Conservation (phyloP, 2,113 vertebrate species). For the Melanocharis versteri region DNA sequence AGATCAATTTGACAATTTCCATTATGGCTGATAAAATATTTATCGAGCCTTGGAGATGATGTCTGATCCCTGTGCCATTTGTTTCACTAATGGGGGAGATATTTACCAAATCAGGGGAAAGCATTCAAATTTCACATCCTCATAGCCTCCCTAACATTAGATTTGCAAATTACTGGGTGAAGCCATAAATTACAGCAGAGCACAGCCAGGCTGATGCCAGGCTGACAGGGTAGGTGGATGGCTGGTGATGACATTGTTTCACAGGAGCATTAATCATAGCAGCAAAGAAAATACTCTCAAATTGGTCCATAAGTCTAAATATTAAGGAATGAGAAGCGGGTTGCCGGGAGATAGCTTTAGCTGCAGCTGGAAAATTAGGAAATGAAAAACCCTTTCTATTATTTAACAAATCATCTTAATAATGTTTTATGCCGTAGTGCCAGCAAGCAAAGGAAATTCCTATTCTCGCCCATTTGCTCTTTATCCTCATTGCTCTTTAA, state of each 20-base stretch:
- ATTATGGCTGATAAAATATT: slow-evolving; percentile 99
- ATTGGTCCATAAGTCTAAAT: slow-evolving; percentile 89
- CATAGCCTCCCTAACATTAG: slow-evolving; percentile 83
- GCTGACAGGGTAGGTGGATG: slow-evolving; percentile 82
- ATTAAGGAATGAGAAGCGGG: slow-evolving; percentile 74
- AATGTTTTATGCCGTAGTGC: slow-evolving; percentile 40
- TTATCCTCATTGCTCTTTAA: slow-evolving; percentile 18
- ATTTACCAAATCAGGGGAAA: slow-evolving; percentile 73
- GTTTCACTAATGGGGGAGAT: slow-evolving; percentile 87
- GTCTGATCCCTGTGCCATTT: slow-evolving; percentile 89
- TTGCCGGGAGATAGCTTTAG: slow-evolving; percentile 62
- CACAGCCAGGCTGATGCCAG: slow-evolving; percentile 74
- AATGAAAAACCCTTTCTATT: slow-evolving; percentile 75
- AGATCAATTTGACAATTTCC: slow-evolving; percentile 98
- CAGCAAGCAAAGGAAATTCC: neutral
- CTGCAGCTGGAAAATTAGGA: slow-evolving; percentile 67
- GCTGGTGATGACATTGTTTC: slow-evolving; percentile 83
- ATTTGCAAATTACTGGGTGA: slow-evolving; percentile 89
- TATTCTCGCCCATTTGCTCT: slow-evolving; percentile 13
- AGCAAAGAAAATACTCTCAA: slow-evolving; percentile 81
- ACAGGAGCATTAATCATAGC: slow-evolving; percentile 88
- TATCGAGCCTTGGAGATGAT: slow-evolving; percentile 94
- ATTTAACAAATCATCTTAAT: slow-evolving; percentile 78
- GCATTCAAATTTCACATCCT: slow-evolving; percentile 73
- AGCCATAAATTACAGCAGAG: slow-evolving; percentile 88